A percentile compares a stretch with the other conserved stretches of the same genome.
Evolutionary conservation across 2,888 invertebrate genomes (phyloP).

Genomic region (Cantharis flavilabris): DNA sequence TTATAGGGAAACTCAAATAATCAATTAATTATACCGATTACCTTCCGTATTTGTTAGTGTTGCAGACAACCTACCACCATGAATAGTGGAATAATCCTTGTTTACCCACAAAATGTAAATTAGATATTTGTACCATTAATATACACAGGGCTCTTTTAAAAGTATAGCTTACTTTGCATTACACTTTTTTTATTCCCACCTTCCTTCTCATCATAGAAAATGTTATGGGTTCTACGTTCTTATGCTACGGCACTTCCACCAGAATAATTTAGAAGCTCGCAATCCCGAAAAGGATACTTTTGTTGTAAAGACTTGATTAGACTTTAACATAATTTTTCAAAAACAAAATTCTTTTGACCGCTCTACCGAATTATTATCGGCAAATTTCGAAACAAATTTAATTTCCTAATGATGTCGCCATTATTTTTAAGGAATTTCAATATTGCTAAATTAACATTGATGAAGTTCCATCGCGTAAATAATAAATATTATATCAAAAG

Average conservation of each 20-base stretch:
- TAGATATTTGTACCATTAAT: constrained; percentile 16
- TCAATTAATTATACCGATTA: constrained; percentile 23
- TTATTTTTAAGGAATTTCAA: not conserved
- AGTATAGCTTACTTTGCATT: not conserved
- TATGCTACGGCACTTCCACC: not conserved
- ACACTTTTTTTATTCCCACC: not conserved
- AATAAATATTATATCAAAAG: too few relatives aligned
- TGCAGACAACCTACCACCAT: constrained; percentile 6
- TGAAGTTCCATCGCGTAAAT: not conserved
- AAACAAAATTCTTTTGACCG: not conserved
- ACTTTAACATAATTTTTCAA: not conserved
- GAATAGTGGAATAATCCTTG: constrained; percentile 17
- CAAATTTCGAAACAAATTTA: not conserved
- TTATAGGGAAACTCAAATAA: constrained; percentile 18
- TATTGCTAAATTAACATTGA: not conserved
- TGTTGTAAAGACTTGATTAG: not conserved
- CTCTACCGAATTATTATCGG: not conserved
- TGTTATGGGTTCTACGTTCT: not conserved
- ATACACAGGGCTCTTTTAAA: not conserved
- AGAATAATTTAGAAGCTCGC: not conserved
- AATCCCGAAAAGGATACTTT: not conserved
- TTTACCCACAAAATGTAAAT: constrained; percentile 15
- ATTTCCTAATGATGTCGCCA: not conserved
- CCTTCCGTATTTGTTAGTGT: constrained; percentile 18
- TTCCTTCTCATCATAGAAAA: not conserved